Conservation (phyloP, 2,888 invertebrate genomes). For the Pteria penguin region DNA sequence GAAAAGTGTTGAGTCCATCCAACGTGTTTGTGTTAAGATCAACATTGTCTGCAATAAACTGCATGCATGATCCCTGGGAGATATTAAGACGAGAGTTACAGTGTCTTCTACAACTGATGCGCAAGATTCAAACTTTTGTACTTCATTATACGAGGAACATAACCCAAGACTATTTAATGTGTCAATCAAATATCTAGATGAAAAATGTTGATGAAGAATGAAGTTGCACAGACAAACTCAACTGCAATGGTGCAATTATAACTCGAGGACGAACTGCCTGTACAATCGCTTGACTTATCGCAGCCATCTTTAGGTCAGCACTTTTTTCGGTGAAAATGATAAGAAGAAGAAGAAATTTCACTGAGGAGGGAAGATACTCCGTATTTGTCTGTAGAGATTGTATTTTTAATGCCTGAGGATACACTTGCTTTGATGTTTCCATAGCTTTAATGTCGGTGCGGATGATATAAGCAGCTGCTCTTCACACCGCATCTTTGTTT, state of each 20-base stretch:
- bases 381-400: not conserved
- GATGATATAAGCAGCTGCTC: slow-evolving; percentile 8
- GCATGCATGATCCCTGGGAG: not conserved
- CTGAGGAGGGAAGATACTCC: slow-evolving; percentile 1
- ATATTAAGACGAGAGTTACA: not conserved
- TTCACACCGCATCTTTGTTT: not conserved
- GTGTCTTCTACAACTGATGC: slow-evolving; percentile 29
- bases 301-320: not conserved
- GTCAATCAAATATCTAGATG: slow-evolving; percentile 59
- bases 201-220: slow-evolving; percentile 44
- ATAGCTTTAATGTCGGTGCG: slow-evolving; percentile 3
- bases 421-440: not conserved
- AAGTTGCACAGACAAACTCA: not conserved
- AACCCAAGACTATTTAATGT: slow-evolving; percentile 55
- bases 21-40: slow-evolving; percentile 60
- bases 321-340: slow-evolving; percentile 6
- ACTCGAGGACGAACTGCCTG: slow-evolving; percentile 15
- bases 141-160: slow-evolving; percentile 49
- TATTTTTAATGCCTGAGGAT: slow-evolving; percentile 1
- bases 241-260: slow-evolving; percentile 6
- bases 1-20: slow-evolving; percentile 55
- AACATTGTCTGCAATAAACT: slow-evolving; percentile 48
- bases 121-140: slow-evolving; percentile 44
- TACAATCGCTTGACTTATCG: slow-evolving; percentile 11
- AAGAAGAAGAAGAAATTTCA: not conserved